Conservation (phyloP, 2,888 invertebrate genomes). For the Tiliacea aurago region DNA sequence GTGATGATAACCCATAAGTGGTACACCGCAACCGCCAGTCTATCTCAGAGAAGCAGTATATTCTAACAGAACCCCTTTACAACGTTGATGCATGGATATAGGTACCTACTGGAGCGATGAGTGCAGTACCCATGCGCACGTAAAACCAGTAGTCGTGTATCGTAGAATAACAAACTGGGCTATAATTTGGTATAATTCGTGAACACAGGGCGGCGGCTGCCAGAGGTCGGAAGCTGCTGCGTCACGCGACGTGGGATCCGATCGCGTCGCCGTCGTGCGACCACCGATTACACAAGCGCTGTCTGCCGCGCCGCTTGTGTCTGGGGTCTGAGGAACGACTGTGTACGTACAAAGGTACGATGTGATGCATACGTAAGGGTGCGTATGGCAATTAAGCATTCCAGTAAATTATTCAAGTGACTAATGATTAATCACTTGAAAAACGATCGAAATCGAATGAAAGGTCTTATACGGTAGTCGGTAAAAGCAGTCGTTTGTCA, state of each 20-base stretch:
- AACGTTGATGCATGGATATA: neutral
- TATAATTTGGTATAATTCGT: slow-evolving; percentile 61
- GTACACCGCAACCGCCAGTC: neutral
- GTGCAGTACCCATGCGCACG: slow-evolving; percentile 23
- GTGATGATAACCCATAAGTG: neutral
- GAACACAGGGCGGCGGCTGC: slow-evolving; percentile 30
- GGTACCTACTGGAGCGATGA: neutral
- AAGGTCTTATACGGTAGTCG: slow-evolving; percentile 27
- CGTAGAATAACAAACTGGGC: slow-evolving; percentile 48
- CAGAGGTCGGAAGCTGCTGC: slow-evolving; percentile 53
- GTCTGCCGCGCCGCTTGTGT: neutral
- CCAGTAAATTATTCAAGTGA: slow-evolving; percentile 3
- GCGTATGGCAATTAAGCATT: neutral
- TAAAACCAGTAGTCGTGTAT: slow-evolving; percentile 47
- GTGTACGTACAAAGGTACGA: neutral
- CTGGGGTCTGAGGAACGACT: neutral
- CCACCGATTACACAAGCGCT: neutral
- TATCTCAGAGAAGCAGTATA: neutral
- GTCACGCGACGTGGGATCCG: slow-evolving; percentile 61
- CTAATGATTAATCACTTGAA: slow-evolving; percentile 26
- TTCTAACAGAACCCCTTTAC: neutral
- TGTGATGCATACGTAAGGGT: neutral
- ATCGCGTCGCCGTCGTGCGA: neutral
- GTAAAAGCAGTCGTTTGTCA: slow-evolving; percentile 25
- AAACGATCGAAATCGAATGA: slow-evolving; percentile 30